A percentile compares a stretch with the other conserved stretches of the same genome.
Conservation (phyloP, 2,797 vertebrate genomes). For the Emydoidea blandingii region DNA sequence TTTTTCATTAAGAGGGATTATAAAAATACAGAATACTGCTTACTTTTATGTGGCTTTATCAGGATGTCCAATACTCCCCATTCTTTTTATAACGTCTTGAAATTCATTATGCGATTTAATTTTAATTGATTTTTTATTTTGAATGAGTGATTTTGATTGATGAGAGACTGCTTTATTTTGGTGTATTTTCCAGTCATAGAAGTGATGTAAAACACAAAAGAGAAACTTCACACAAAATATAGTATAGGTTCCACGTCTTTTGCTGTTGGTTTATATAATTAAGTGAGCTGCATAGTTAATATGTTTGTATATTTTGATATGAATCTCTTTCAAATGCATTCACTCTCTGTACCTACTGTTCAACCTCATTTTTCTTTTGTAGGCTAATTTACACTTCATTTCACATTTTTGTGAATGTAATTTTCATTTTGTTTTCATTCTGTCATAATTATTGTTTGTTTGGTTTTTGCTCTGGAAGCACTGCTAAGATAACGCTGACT, state of each 20-base stretch:
- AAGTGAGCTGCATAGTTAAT: background rate
- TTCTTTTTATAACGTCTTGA: constrained; percentile 18
- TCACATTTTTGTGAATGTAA: accelerated
- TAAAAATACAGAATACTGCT: constrained; percentile 31
- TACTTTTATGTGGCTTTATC: constrained; percentile 10
- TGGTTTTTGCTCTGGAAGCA: background rate
- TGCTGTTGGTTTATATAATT: background rate
- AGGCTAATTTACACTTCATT: background rate
- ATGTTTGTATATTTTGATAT: background rate
- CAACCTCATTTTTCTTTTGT: accelerated
- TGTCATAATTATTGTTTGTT: background rate
- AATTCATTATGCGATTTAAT: constrained; percentile 43
- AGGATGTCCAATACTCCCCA: constrained; percentile 11
- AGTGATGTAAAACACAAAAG: background rate
- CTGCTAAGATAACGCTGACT: background rate
- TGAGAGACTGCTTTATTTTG: background rate
- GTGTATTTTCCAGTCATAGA: background rate
- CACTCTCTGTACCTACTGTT: background rate
- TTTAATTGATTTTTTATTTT: background rate
- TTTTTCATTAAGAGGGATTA: constrained; percentile 64
- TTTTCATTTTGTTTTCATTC: background rate
- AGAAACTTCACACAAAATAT: constrained; percentile 8
- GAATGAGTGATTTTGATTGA: constrained; percentile 3
- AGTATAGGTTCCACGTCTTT: background rate
- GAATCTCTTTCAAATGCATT: background rate